Evolutionary conservation across 2,113 vertebrate genomes (phyloP), one percentile per base, ranked within the genome.

Genomic region (Vanacampus margaritifer): DNA sequence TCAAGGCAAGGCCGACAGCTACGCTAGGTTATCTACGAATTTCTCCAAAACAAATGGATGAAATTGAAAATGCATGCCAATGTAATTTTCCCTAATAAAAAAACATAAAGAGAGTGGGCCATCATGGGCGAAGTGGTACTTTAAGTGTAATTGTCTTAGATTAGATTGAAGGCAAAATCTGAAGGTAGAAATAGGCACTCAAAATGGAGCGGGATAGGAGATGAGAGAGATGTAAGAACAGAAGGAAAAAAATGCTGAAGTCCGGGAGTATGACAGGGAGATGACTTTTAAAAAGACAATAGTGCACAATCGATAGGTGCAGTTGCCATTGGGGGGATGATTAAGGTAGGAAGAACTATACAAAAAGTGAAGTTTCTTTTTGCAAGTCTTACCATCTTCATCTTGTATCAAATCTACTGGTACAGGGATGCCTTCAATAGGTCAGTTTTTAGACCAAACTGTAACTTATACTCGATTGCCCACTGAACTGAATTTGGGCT

Each of bases 81-180:
- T 32, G 4, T 32, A 32, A 32, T 32, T 32, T 32, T 4, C 28
- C 4, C 2, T 2, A 2, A 4, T 2, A 32, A 32, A 32, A 32
- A 32, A 2, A 32, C 4, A 32, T 32, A 32, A 32, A 32, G 28
- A 32, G 28, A 32, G 28, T 32, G 28, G 28, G 28, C 28, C 28
- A 32, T 32, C 28, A 32, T 4, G 28, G 2, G 2, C 60, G 23
- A 58, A 60, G 50, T n/a, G n/a, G n/a, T n/a, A n/a, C n/a, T 24
- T 14, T 12, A 63, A 43, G 68, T 64, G 56, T 36, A 57, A 41
- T 39, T 60, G 80, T 79, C 68, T 84, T 79, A 83, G 73, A 84
- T 64, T 61, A 59, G 71, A 70, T 46, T 73, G 68, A 62, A 82
- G 68, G 53, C 6, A n/a, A 53, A 53, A 74, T 83, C 57, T 57